Conservation (phyloP, 2,888 invertebrate genomes). For the Drosophila bunnanda region DNA sequence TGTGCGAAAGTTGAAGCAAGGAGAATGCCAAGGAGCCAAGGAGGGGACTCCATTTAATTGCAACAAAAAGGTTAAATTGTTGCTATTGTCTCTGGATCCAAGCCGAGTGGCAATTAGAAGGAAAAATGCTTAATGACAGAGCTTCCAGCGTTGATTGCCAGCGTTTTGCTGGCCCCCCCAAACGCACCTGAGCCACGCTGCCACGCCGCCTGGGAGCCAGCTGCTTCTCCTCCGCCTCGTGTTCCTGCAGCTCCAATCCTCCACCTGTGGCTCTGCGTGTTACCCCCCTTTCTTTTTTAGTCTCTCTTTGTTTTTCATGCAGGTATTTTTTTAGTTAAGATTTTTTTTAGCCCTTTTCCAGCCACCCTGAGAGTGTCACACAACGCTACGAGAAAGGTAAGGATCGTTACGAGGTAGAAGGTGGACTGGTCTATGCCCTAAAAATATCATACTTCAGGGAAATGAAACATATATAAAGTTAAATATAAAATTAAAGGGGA, state of each 20-base stretch:
- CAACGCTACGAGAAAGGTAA: conserved; percentile 23
- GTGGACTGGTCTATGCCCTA: conserved; percentile 1
- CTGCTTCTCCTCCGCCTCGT: conserved; percentile 1
- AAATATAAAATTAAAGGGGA: no score
- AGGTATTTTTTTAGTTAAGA: not conserved
- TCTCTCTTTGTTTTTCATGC: no score
- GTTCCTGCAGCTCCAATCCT: not conserved
- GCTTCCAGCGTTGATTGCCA: conserved; percentile 30
- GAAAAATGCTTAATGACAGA: conserved; percentile 63
- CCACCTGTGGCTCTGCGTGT: conserved; percentile 17
- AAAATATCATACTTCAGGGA: not conserved
- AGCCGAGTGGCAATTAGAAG: conserved; percentile 58
- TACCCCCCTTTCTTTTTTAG: not conserved
- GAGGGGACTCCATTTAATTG: conserved; percentile 18
- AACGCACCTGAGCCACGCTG: not conserved
- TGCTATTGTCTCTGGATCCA: conserved; percentile 25
- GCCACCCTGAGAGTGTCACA: conserved; percentile 62
- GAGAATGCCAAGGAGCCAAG: not conserved
- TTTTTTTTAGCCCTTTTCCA: not conserved
- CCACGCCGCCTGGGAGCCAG: not conserved
- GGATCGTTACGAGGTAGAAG: not conserved
- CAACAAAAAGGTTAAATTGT: conserved; percentile 32
- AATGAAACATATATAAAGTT: not conserved
- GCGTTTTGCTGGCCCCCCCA: conserved; percentile 13
- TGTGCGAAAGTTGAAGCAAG: conserved; percentile 7